These are phyloP conservation scores for Sipha flava DNA, from an alignment of 1,140 invertebrate genomes.

Conservation along the genomic window DNA sequence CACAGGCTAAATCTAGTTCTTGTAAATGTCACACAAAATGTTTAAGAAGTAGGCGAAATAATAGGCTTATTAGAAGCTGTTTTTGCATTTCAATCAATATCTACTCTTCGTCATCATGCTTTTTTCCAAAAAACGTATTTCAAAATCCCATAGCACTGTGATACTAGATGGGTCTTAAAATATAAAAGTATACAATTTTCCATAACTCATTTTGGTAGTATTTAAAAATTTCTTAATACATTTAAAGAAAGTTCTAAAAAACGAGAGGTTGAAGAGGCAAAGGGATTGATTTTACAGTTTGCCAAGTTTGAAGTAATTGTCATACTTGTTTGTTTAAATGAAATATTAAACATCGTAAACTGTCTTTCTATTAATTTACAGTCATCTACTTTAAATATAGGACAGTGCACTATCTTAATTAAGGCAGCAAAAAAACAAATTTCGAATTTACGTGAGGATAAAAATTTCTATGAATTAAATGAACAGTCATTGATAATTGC, in stretches of 20 bases:
- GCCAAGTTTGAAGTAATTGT: background rate
- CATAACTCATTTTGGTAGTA: background rate
- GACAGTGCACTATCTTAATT: background rate
- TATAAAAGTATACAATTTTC: background rate
- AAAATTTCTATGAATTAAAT: too few species aligned
- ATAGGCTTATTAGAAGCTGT: background rate
- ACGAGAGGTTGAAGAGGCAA: background rate
- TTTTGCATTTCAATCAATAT: background rate
- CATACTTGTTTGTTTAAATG: background rate
- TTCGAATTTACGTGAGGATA: too few species aligned
- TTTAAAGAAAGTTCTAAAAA: background rate
- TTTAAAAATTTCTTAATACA: background rate
- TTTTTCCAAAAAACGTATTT: too few species aligned
- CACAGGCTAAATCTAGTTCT: background rate
- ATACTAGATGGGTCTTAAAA: background rate
- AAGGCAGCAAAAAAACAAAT: background rate
- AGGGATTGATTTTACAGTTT: background rate
- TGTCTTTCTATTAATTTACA: background rate
- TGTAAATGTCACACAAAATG: background rate
- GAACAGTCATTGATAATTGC: too few species aligned
- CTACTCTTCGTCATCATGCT: background rate
- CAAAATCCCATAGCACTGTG: background rate
- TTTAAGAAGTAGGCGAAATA: slow-evolving; percentile 13
- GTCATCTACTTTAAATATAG: background rate
- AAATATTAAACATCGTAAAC: background rate